These are phyloP conservation scores for Trididemnum nubilum DNA, from an alignment of 23 tunicate species.

Conservation along the genomic window DNA sequence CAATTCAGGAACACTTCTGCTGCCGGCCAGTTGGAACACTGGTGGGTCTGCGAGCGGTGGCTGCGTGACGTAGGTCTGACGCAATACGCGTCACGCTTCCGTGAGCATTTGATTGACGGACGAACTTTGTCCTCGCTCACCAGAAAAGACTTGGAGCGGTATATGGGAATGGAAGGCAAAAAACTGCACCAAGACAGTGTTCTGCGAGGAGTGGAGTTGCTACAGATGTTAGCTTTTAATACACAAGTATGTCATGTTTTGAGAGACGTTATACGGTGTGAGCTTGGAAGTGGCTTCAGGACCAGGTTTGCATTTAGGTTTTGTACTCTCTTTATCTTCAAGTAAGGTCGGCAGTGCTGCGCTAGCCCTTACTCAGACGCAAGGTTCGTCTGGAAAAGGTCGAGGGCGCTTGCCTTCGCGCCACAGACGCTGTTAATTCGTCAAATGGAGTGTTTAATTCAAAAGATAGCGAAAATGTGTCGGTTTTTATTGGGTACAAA, in stretches of 20 bases:
- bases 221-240: conserved; percentile 59
- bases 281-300: background rate
- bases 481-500: no score
- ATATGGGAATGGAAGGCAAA: conserved; percentile 45
- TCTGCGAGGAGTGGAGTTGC: conserved; percentile 51
- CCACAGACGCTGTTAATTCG: no score
- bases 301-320: background rate
- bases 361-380: no score
- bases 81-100: conserved; percentile 61
- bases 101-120: conserved; percentile 73
- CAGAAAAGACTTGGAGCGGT: conserved; percentile 54
- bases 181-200: conserved; percentile 64
- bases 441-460: no score
- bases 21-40: conserved; percentile 80
- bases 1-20: conserved; percentile 57
- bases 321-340: background rate
- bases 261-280: background rate
- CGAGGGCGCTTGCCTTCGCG: no score
- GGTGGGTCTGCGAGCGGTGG: conserved; percentile 84
- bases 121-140: conserved; percentile 36
- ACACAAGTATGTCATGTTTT: conserved; percentile 44
- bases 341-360: no score
- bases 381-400: no score
- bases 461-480: no score
- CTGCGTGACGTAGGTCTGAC: conserved; percentile 52